Evolutionary conservation across 2,888 invertebrate genomes (phyloP).

Genomic region (Cheilosia grossa): DNA sequence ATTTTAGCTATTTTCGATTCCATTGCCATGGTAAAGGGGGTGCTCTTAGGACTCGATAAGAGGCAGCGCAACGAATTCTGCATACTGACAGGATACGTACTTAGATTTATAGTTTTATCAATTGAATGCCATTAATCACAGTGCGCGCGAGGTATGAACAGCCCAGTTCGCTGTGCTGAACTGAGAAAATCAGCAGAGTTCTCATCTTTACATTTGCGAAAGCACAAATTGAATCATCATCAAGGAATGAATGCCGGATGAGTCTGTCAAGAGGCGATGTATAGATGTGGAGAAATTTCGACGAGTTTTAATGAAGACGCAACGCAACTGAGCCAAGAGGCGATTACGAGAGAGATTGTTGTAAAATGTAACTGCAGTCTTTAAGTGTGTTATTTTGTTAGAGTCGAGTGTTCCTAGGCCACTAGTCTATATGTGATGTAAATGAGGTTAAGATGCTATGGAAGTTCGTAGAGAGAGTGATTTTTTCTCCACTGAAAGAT

Average conservation of each 20-base stretch:
- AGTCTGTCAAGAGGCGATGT: conserved; percentile 12
- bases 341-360: neutral
- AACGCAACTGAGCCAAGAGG: neutral
- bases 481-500: no score
- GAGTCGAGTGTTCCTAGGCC: no score
- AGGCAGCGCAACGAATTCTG: conserved; percentile 26
- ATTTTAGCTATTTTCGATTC: conserved; percentile 15
- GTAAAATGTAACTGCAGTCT: no score
- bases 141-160: conserved; percentile 19
- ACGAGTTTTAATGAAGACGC: neutral
- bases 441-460: no score
- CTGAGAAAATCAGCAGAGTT: conserved; percentile 45
- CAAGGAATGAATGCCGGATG: conserved; percentile 25
- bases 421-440: no score
- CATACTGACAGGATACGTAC: conserved; percentile 60
- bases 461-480: no score
- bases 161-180: conserved; percentile 6
- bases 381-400: no score
- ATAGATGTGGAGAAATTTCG: conserved; percentile 7
- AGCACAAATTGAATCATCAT: conserved; percentile 60
- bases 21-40: neutral
- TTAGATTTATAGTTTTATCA: conserved; percentile 71
- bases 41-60: neutral
- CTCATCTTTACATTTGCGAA: conserved; percentile 34
- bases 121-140: conserved; percentile 71